Evolutionary conservation across 1,140 invertebrate species (phyloP).

Genomic region (Littorina saxatilis): DNA sequence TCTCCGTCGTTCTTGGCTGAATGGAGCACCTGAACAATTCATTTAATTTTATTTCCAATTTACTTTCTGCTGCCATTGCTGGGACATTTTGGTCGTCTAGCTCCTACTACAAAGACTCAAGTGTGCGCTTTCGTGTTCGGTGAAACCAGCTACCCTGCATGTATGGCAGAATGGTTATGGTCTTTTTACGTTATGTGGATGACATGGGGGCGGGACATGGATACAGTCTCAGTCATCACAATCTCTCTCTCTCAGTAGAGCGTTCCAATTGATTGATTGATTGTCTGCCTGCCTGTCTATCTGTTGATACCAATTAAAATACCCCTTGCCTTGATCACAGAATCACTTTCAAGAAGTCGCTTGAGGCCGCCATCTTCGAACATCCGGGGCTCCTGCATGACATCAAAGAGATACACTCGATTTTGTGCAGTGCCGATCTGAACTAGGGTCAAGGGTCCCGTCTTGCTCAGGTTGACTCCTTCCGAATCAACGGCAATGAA

Average conservation of each 20-base stretch:
- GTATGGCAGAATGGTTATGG: too few relatives aligned
- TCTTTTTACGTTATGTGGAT: too few relatives aligned
- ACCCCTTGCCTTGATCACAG: constrained; percentile 87
- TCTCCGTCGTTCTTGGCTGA: constrained; percentile 95
- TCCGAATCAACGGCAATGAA: constrained; percentile 90
- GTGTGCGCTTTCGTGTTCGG: not conserved
- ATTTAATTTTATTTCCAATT: constrained; percentile 10
- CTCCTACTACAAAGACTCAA: not conserved
- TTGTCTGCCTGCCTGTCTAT: too few relatives aligned
- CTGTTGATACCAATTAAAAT: too few relatives aligned
- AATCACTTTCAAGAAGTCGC: constrained; percentile 86
- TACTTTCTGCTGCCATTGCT: not conserved
- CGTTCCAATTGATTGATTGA: too few relatives aligned
- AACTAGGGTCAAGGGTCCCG: constrained; percentile 83
- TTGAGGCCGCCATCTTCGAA: constrained; percentile 87
- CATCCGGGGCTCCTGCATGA: constrained; percentile 83
- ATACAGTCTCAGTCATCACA: too few relatives aligned
- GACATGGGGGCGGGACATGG: too few relatives aligned
- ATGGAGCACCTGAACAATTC: constrained; percentile 87
- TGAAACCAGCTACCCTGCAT: not conserved
- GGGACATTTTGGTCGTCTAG: not conserved
- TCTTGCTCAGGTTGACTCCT: constrained; percentile 82
- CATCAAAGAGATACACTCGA: constrained; percentile 85
- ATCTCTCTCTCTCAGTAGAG: too few relatives aligned
- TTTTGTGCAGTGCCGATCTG: constrained; percentile 89